Percentiles rank a stretch among this genome's conserved stretches.
These are phyloP conservation scores for Lepidocyrtoides sp. DNA, from an alignment of 2,888 invertebrate species.

Conservation along the genomic window DNA sequence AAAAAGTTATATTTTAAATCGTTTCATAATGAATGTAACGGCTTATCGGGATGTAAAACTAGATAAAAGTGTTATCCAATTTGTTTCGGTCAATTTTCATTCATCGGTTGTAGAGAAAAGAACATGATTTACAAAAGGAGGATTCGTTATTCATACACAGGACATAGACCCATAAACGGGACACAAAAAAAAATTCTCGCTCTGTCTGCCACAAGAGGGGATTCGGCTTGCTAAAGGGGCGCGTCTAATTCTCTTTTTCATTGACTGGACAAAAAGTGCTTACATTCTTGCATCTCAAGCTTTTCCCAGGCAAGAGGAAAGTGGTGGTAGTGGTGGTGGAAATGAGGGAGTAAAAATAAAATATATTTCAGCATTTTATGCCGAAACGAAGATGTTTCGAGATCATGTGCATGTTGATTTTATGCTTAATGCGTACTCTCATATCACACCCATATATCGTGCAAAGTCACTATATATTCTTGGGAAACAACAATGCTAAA, in stretches of 20 bases:
- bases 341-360: neutral
- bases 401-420: too few species aligned
- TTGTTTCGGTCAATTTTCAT: conserved; percentile 17
- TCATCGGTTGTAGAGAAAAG: too few species aligned
- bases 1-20: neutral
- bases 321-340: neutral
- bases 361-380: too few species aligned
- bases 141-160: too few species aligned
- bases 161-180: too few species aligned
- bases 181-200: neutral
- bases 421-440: neutral
- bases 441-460: neutral
- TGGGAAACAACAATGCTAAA: conserved; percentile 9
- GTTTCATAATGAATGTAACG: neutral
- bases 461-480: neutral
- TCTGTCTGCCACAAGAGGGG: neutral
- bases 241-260: conserved; percentile 56
- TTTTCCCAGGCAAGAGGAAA: neutral
- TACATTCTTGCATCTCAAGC: neutral
- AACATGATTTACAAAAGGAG: neutral
- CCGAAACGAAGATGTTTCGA: too few species aligned
- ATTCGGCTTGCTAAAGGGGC: conserved; percentile 47
- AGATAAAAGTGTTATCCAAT: neutral
- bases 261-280: neutral
- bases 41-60: neutral